Percentiles rank a stretch among this genome's conserved stretches.
phyloP scores from a whole-genome alignment of 2,113 vertebrate genomes.

The Sphaerodactylus townsendi region DNA sequence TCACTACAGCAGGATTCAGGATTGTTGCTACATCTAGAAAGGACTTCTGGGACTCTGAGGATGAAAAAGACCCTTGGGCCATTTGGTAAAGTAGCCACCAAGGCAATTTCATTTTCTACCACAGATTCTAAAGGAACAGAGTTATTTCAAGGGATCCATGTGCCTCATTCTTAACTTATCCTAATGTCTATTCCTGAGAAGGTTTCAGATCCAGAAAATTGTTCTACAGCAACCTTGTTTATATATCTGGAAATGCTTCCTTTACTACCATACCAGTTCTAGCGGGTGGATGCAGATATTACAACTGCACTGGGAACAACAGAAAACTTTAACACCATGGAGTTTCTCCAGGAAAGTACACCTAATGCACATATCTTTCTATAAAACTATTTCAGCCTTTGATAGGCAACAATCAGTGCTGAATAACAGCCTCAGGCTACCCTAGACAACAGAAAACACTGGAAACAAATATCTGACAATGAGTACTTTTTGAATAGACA shows the following conservation, averaged over 20 bases:
- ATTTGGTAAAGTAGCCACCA: conserved; percentile 27
- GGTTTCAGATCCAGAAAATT: background rate
- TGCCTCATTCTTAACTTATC: too few relatives aligned
- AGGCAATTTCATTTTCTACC: background rate
- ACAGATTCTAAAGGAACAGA: background rate
- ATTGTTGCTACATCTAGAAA: background rate
- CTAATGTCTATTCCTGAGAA: background rate
- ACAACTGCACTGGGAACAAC: background rate
- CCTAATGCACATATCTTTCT: too few relatives aligned
- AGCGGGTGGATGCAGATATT: background rate
- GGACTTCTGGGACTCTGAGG: conserved; percentile 20
- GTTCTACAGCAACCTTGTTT: background rate
- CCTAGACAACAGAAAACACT: too few relatives aligned
- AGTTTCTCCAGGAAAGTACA: too few relatives aligned
- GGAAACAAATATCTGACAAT: too few relatives aligned
- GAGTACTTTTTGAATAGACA: too few relatives aligned
- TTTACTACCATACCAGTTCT: background rate
- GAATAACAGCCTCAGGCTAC: too few relatives aligned
- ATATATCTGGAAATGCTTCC: background rate
- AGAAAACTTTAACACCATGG: too few relatives aligned
- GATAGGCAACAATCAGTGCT: too few relatives aligned
- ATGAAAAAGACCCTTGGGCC: conserved; percentile 26
- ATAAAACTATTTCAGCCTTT: too few relatives aligned
- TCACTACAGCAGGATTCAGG: background rate
- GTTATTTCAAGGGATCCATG: background rate